Base-by-base conservation (phyloP, 92 coral and sea anemone genomes). In the Epizoanthus stellaris region DNA sequence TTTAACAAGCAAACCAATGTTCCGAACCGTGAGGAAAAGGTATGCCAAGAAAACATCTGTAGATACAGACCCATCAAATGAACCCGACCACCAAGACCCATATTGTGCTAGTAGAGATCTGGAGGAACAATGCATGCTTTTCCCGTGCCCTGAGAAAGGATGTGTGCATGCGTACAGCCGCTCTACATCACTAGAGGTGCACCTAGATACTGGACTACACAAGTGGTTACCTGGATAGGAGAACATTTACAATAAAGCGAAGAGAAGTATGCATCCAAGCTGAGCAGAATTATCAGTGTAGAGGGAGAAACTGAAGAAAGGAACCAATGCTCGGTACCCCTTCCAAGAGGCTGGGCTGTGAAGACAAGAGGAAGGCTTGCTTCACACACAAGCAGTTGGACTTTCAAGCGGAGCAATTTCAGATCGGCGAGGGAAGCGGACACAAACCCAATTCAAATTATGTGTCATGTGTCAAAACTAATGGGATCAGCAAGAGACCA, bases 401-500 rank as follows among this genome's bases (percentile, higher is more conserved):
- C 61, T 81, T 65, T 43, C 40, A 80, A 52, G 80, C 77, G 43
- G 83, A 87, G 21, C 87, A 87, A 30, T 88, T 88, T 88, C 40
- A 82, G 34, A 82, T 62, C 52, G 87, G 91, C 19, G 84, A 82
- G 75, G 39, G 70, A 58, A 47, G 70, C 45, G 85, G 81, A 69
- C 70, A 80, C 21, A 77, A 76, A 83, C 47, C 63, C 40, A 60
- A 88, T 47, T 87, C 91, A 20, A 77, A 76, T 30, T 30, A 30
- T 30, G 34, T 30, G 34, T 10, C 80, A 83, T 14, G 88, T 83
- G 66, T 67, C 85, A 42, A 88, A 88, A 30, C 38, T 75, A 17
- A 88, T 77, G 88, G 45, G 81, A 64, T 72, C 73, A 57, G 85
- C 70, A 70, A 71, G 83, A 80, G 89, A 73, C 85, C 57, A 69